Evolutionary conservation across 2,797 vertebrate genomes (phyloP), one percentile per base, ranked within the genome.

Genomic region (Cynopterus sphinx): DNA sequence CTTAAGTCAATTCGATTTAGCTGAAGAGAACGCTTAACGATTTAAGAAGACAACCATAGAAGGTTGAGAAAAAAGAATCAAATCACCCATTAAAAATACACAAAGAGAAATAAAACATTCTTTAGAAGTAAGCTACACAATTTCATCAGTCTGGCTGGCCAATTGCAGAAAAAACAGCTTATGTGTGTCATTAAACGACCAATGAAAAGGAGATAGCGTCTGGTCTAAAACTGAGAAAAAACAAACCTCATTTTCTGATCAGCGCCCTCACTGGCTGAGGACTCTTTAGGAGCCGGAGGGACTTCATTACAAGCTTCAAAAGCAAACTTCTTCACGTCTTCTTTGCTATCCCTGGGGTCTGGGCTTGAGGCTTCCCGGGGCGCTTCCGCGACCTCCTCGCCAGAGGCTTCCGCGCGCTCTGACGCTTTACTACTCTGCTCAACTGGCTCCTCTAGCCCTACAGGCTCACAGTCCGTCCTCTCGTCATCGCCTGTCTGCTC

Each of bases 221-320:
- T 99, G 98, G 99, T 99, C 99, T 99, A 99, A 98, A 99, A 99
- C 99, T 99, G 99, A 99, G 99, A 99, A 99, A 99, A 99, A 99
- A 99, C 99, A 99, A 99, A 99, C 99, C 99, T 99, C 99, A 99
- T 99, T 99, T 99, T 99, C 99, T 99, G 99, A 99, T 99, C 99
- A 99, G 98, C 99, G 98, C 99, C 99, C 99, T 99, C 99, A 99
- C 99, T 99, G 99, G 99, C 97, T 98, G 99, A 99, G 99, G 99
- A 99, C 99, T 99, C 99, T 99, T 99, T 99, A 99, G 99, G 98
- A 98, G 99, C 98, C 97, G 99, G 98, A 98, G 99, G 98, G 98
- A 99, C 99, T 98, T 99, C 99, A 97, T 99, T 98, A 98, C 98
- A 98, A 98, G 98, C 98, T 98, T 99, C 98, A 98, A 99, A 99